Conservation (phyloP, 2,113 vertebrate genomes). For the Hyperopisus bebe region DNA sequence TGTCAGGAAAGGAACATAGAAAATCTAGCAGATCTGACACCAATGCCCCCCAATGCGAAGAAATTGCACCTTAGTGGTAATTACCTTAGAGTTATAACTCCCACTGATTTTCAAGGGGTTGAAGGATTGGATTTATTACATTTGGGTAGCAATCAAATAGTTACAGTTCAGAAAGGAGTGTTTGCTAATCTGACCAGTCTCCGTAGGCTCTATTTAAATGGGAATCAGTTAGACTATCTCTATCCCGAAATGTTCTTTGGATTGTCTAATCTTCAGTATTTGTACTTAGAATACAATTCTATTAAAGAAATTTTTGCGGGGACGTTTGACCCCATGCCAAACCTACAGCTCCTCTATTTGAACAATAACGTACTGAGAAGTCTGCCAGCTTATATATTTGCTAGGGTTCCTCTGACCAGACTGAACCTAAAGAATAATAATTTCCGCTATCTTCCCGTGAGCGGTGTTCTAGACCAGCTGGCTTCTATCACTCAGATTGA, state of each 20-base stretch:
- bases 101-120: constrained; percentile 77
- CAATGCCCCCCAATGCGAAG: constrained; percentile 86
- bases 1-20: constrained; percentile 91
- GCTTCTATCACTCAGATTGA: constrained; percentile 88
- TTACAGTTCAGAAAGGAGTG: constrained; percentile 75
- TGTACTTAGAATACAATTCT: constrained; percentile 97
- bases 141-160: constrained; percentile 91
- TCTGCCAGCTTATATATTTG: constrained; percentile 86
- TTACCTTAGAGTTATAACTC: constrained; percentile 79
- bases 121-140: constrained; percentile 94
- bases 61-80: constrained; percentile 93
- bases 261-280: constrained; percentile 88
- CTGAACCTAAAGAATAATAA: constrained; percentile 96
- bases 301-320: constrained; percentile 91
- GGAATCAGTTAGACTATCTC: constrained; percentile 88
- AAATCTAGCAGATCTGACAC: constrained; percentile 74
- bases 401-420: constrained; percentile 79
- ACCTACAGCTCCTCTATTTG: constrained; percentile 87
- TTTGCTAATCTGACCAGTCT: constrained; percentile 92
- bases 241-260: constrained; percentile 93
- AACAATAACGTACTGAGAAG: constrained; percentile 92
- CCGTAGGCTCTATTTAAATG: constrained; percentile 88
- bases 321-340: constrained; percentile 93
- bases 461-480: constrained; percentile 94
- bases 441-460: constrained; percentile 96